A percentile compares a stretch with the other conserved stretches of the same genome.
Conservation (phyloP, 2,113 vertebrate genomes). For the Neodon shergylaensis region DNA sequence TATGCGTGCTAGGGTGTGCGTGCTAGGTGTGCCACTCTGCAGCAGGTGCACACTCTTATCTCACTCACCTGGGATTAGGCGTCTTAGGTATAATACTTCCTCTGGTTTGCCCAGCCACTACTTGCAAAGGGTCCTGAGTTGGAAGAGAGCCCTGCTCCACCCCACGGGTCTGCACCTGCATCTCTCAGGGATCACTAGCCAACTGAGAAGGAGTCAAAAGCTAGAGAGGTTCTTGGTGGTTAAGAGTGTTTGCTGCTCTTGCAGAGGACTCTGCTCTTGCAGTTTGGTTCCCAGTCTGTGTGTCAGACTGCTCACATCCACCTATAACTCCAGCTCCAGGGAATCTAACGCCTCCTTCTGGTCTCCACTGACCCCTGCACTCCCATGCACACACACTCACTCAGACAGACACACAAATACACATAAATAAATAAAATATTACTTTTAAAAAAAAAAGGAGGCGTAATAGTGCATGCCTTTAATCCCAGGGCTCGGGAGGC, state of each 20-base stretch:
- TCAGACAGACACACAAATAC: background rate
- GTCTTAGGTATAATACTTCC: background rate
- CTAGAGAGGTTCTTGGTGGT: background rate
- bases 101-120: background rate
- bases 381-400: background rate
- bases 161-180: background rate
- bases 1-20: too few relatives aligned
- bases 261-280: background rate
- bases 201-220: background rate
- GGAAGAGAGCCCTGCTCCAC: background rate
- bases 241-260: background rate
- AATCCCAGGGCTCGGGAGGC: too few relatives aligned
- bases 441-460: background rate
- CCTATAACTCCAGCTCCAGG: background rate
- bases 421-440: background rate
- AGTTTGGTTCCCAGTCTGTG: background rate
- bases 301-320: background rate
- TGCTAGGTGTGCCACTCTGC: accelerated
- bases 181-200: background rate
- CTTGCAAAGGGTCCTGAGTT: background rate
- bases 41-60: background rate
- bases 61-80: background rate
- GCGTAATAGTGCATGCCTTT: too few relatives aligned
- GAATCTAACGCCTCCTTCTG: background rate
- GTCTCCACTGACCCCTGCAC: background rate